Evolutionary conservation across 2,797 vertebrate species (phyloP), one percentile per base, ranked within the genome.

Genomic region (Pseudocheirus occidentalis): DNA sequence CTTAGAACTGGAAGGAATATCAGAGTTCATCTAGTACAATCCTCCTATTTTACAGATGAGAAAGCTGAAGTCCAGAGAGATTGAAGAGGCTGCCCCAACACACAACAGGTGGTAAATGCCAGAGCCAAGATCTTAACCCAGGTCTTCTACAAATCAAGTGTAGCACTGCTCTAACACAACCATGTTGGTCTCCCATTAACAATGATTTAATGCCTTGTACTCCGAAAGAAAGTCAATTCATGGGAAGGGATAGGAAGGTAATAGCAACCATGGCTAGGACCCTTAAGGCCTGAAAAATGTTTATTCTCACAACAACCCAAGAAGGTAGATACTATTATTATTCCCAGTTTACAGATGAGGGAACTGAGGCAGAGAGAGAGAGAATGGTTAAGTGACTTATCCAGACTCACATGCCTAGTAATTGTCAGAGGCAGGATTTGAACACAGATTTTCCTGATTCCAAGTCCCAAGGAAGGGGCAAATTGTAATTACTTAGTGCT

Each of bases 401-500:
- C 16, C 31, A 66, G 34, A 5, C 34, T 66, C 34, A 66, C 4
- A 66, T n/a, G 62, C 34, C 34, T 66, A 14, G 62, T 16, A 81
- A 81, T 21, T 81, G 18, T 27, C 73, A 46, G 40, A 81, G 73
- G 40, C 21, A 81, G 40, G 73, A 81, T 46, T 81, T 81, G 16
- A 81, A 81, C 18, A 46, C 18, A 81, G 6, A 24, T 46, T 21
- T 46, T 81, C 73, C 73, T 81, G 40, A 81, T 27, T 46, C 40
- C 7, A 81, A 81, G n/a, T 81, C 40, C 40, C 21, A 87, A 50
- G 21, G 18, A 87, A 87, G 24, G 24, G 24, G 40, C 24, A 50
- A 87, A 87, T 87, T 27, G 90, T 95, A 54, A 94, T 95, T 94
- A 95, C 34, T 55, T 87, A 90, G 55, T 40, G 31, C 40, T 29